Evolutionary conservation across 2,888 invertebrate species (phyloP).

Genomic region (Drosophila setosimentum): DNA sequence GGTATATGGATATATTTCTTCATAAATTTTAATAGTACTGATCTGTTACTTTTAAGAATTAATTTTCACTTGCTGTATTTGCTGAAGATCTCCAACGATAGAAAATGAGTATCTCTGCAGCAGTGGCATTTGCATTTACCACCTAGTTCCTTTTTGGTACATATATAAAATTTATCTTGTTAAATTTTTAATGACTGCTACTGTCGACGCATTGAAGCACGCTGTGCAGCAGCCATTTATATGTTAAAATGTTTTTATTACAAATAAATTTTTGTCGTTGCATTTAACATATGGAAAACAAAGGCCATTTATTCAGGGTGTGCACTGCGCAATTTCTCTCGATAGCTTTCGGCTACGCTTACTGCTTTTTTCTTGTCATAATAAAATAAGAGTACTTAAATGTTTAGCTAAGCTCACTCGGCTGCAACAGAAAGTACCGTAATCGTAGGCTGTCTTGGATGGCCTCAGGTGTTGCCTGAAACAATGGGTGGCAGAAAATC

Average conservation of each 20-base stretch:
- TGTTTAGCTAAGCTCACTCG: constrained; percentile 59
- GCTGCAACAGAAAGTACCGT: constrained; percentile 66
- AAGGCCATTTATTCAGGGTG: constrained; percentile 32
- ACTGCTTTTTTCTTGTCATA: constrained; percentile 44
- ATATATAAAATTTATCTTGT: constrained; percentile 31
- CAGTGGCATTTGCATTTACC: not conserved
- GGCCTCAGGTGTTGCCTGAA: constrained; percentile 34
- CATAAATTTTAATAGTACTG: not conserved
- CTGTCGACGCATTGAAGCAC: constrained; percentile 41
- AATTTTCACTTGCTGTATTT: not conserved
- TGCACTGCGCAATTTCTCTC: constrained; percentile 34
- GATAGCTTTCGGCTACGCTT: constrained; percentile 32
- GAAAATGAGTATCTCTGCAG: constrained; percentile 18
- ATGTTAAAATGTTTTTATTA: constrained; percentile 34
- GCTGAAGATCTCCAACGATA: not conserved
- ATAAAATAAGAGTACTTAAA: constrained; percentile 44
- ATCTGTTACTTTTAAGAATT: not conserved
- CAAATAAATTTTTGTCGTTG: constrained; percentile 37
- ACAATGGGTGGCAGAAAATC: constrained; percentile 57
- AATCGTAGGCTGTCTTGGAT: constrained; percentile 28
- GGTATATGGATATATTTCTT: not conserved
- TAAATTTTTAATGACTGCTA: constrained; percentile 33
- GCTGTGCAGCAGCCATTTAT: constrained; percentile 34
- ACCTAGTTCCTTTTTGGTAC: constrained; percentile 3
- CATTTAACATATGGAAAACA: constrained; percentile 44